Conservation (phyloP, 2,888 invertebrate genomes). For the Nipponacmea schrenckii region DNA sequence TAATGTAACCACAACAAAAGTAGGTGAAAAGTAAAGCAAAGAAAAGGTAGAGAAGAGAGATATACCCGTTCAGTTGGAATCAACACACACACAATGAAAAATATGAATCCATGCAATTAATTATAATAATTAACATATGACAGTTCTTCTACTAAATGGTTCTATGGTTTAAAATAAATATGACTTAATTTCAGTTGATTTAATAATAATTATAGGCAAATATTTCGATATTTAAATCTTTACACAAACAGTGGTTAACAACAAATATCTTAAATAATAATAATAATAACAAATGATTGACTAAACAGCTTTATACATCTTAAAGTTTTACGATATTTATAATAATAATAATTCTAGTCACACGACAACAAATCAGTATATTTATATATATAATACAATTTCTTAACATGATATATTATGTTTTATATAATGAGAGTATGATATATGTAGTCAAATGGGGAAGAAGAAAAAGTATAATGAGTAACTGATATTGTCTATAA, state of each 20-base stretch:
- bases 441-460: slow-evolving; percentile 17
- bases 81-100: slow-evolving; percentile 27
- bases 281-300: slow-evolving; percentile 32
- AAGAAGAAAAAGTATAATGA: slow-evolving; percentile 19
- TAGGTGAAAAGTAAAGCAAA: slow-evolving; percentile 23
- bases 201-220: slow-evolving; percentile 1
- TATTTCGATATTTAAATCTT: slow-evolving; percentile 13
- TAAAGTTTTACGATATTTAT: slow-evolving; percentile 2
- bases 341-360: no score
- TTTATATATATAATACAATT: slow-evolving; percentile 46
- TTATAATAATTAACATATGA: slow-evolving; percentile 16
- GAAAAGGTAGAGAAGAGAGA: slow-evolving; percentile 7
- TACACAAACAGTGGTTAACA: slow-evolving; percentile 38
- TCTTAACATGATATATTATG: slow-evolving; percentile 30
- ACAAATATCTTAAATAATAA: slow-evolving; percentile 49
- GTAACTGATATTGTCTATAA: slow-evolving; percentile 14
- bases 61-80: slow-evolving; percentile 33
- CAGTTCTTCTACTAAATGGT: slow-evolving; percentile 8
- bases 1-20: slow-evolving; percentile 6
- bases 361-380: slow-evolving; percentile 21
- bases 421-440: slow-evolving; percentile 17
- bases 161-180: slow-evolving; percentile 29
- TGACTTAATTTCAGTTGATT: slow-evolving; percentile 12
- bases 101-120: slow-evolving; percentile 23
- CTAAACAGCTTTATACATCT: slow-evolving; percentile 36